These are phyloP conservation scores for Colaptes auratus DNA, from an alignment of 2,113 vertebrate genomes.

Conservation along the genomic window DNA sequence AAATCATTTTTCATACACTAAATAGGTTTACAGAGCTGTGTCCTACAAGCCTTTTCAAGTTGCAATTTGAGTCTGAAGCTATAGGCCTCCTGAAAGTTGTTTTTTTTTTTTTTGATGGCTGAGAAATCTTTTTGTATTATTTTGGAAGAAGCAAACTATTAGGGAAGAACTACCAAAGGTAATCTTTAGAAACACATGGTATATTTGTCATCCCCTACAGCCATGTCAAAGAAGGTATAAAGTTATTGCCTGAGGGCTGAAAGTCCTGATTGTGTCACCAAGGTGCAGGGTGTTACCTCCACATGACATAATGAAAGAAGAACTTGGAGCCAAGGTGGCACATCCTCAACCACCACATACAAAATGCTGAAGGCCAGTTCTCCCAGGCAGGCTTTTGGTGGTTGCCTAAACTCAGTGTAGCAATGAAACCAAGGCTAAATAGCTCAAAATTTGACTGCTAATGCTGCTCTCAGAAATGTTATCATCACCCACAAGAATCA, in stretches of 20 bases:
- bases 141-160: not conserved
- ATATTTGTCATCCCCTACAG: not conserved
- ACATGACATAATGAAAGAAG: fast-evolving
- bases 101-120: not conserved
- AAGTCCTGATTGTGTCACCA: fast-evolving
- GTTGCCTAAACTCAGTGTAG: not conserved
- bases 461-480: not conserved
- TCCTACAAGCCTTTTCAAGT: not conserved
- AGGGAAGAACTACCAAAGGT: not conserved
- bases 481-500: not conserved
- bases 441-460: not conserved
- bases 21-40: constrained; percentile 37
- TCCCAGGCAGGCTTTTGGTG: not conserved
- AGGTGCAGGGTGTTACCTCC: not conserved
- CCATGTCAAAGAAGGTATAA: not conserved
- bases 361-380: fast-evolving
- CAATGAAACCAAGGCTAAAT: not conserved
- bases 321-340: fast-evolving
- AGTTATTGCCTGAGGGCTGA: not conserved
- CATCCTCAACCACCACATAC: not conserved
- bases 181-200: fast-evolving
- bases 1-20: constrained; percentile 49
- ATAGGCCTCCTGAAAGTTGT: not conserved
- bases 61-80: not conserved
- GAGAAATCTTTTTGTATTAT: not conserved